Percentiles rank a stretch among this genome's conserved stretches.
Evolutionary conservation across 2,888 invertebrate genomes (phyloP).

Genomic region (Antheraea yamamai): DNA sequence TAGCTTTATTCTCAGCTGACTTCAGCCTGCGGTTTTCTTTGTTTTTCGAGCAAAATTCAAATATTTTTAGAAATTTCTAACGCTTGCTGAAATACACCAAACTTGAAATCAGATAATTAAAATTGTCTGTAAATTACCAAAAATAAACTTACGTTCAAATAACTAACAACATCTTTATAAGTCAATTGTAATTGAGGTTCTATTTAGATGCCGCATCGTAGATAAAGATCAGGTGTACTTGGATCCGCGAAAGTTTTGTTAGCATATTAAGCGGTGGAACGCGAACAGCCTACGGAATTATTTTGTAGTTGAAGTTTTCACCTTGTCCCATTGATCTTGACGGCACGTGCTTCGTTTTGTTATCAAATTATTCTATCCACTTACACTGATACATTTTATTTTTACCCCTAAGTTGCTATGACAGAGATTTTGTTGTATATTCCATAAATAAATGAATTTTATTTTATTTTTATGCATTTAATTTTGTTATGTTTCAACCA

Average conservation of each 20-base stretch:
- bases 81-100: too few species aligned
- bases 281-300: neutral
- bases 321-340: slow-evolving; percentile 7
- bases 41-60: too few species aligned
- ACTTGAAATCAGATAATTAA: neutral
- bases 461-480: too few species aligned
- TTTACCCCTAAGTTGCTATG: neutral
- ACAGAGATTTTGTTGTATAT: neutral
- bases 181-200: neutral
- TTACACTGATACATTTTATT: neutral
- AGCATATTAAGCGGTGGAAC: slow-evolving; percentile 7
- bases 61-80: too few species aligned
- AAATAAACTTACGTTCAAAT: neutral
- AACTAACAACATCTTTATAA: neutral
- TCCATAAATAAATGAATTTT: too few species aligned
- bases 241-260: slow-evolving; percentile 1
- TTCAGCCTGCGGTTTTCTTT: neutral
- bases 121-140: neutral
- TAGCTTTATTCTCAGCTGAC: neutral
- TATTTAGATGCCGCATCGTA: neutral
- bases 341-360: neutral
- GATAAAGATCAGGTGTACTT: slow-evolving; percentile 1
- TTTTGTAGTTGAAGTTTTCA: slow-evolving; percentile 1
- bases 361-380: neutral
- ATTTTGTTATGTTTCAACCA: too few species aligned